phyloP scores from a whole-genome alignment of 23 tunicate species.

The Ascidia mentula region DNA sequence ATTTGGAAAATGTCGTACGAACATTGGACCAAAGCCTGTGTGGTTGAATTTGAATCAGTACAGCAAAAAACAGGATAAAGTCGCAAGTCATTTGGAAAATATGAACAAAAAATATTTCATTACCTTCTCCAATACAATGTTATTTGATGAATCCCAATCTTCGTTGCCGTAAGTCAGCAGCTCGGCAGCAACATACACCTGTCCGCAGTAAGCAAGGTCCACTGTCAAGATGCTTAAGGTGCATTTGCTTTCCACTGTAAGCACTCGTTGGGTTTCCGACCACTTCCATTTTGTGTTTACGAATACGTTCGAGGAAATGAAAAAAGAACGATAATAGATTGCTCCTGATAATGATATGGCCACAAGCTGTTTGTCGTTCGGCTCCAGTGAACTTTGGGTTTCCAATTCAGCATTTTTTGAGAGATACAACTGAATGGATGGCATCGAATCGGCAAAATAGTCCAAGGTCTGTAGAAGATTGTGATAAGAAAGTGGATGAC shows the following conservation, averaged over 20 bases:
- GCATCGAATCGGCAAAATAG: not conserved
- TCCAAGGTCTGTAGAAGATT: not conserved
- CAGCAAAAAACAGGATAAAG: not conserved
- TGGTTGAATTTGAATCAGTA: not conserved
- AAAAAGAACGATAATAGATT: not conserved
- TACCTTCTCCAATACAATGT: not conserved
- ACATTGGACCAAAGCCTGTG: slow-evolving; percentile 29
- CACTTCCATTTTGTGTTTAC: not conserved
- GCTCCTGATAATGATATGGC: not conserved
- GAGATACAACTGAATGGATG: not conserved
- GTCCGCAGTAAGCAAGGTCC: slow-evolving; percentile 28
- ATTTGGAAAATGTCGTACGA: slow-evolving; percentile 46
- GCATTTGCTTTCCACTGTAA: slow-evolving; percentile 1
- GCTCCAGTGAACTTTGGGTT: not conserved
- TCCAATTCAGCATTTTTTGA: not conserved
- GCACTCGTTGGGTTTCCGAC: not conserved
- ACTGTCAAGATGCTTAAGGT: not conserved
- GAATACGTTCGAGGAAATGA: not conserved
- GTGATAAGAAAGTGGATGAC: too few relatives aligned
- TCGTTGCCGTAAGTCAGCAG: slow-evolving; percentile 21
- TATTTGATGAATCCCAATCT: slow-evolving; percentile 19
- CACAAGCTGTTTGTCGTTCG: not conserved
- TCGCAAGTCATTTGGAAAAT: too few relatives aligned
- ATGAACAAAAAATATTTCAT: too few relatives aligned
- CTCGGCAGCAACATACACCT: slow-evolving; percentile 22